Evolutionary conservation across 30 jellyfish, hydroid and myxozoan genomes (phyloP), one percentile per base, ranked within the genome.

Genomic region (Clytia hemisphaerica): DNA sequence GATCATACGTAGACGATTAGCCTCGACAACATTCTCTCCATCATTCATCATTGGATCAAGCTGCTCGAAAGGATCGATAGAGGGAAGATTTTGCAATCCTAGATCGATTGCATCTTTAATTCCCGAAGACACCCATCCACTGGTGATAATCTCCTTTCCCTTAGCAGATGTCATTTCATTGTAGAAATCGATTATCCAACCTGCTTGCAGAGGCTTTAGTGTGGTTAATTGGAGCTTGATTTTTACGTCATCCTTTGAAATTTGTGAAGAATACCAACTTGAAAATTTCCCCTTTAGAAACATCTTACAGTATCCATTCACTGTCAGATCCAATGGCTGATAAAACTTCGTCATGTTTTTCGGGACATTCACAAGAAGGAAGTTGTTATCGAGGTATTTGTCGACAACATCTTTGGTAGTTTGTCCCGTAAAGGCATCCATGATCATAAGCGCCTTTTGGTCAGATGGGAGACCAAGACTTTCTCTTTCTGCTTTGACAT

Each of bases 41-140:
- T 60, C 73, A 10, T 10, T 31, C 73, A 60, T 60, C 73, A 60
- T 60, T n/a, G 53, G 53, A n/a, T 42, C 53, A 42, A 42, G 53
- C 53, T 42, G 15, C 53, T 42, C n/a, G 53, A 42, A 42, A 9
- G 53, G 53, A 42, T 42, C 53, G 53, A 42, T 42, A 42, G n/a
- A 42, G n/a, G 53, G 53, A 42, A 12, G 53, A 9, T 42, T 42
- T n/a, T 42, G 53, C n/a, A n/a, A 42, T 9, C 53, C 53, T 9
- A 42, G 53, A 42, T 42, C n/a, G 53, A 42, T n/a, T 42, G 53
- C 53, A 42, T 42, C 53, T n/a, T 42, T 42, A 9, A 42, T 42
- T 42, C 53, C 53, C 12, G 53, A 42, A 42, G 53, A 42, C 12
- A n/a, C n/a, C 53, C 53, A 42, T 42, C 53, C 53, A n/a, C 53